Evolutionary conservation across 2,113 vertebrate species (phyloP).

Genomic region (Bufo gargarizans): DNA sequence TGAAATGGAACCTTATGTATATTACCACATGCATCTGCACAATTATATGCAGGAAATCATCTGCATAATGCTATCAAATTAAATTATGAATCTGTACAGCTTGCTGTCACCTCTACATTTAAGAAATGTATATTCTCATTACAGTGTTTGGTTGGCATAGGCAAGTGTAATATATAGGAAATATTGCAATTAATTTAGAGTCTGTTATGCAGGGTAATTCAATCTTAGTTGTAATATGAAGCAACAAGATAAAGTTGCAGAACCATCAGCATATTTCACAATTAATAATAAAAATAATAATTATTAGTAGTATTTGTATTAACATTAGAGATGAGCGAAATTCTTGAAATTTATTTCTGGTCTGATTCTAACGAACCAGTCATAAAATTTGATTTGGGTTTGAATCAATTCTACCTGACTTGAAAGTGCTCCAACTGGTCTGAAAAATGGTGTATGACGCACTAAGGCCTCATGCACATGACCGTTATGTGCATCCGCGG

Average conservation of each 20-base stretch:
- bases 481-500: too few species aligned
- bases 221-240: not conserved
- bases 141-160: not conserved
- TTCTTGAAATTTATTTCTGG: too few species aligned
- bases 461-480: too few species aligned
- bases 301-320: not conserved
- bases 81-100: not conserved
- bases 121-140: not conserved
- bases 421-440: too few species aligned
- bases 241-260: not conserved
- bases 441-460: too few species aligned
- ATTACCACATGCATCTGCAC: not conserved
- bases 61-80: conserved; percentile 13
- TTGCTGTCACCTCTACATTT: not conserved
- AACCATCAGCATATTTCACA: not conserved
- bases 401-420: too few species aligned
- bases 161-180: not conserved
- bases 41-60: conserved; percentile 13
- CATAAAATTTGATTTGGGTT: too few species aligned
- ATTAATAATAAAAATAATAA: not conserved
- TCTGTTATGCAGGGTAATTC: not conserved
- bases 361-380: too few species aligned
- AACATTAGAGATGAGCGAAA: too few species aligned
- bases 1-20: conserved; percentile 7
- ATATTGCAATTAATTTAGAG: not conserved